Evolutionary conservation across 1,140 invertebrate species (phyloP).

Genomic region (Sycophila sp.): DNA sequence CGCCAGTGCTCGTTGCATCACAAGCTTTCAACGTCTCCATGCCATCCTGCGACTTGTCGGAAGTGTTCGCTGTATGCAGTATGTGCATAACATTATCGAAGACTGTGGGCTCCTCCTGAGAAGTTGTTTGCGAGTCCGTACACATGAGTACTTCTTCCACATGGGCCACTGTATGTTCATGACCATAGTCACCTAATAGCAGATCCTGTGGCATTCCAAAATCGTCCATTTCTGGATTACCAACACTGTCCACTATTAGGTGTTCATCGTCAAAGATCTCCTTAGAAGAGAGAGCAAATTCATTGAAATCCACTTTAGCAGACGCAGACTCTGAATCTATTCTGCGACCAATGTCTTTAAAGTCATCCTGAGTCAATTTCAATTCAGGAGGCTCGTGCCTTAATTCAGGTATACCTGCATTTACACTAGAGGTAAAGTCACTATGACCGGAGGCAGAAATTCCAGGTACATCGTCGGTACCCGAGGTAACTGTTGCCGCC

Average conservation of each 20-base stretch:
- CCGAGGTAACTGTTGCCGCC: neutral
- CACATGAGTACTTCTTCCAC: slow-evolving; percentile 19
- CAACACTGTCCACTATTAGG: slow-evolving; percentile 24
- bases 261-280: slow-evolving; percentile 14
- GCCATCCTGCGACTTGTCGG: neutral
- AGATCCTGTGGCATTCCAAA: slow-evolving; percentile 7
- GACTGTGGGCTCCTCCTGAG: slow-evolving; percentile 13
- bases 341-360: slow-evolving; percentile 53
- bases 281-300: slow-evolving; percentile 17
- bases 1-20: neutral
- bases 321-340: slow-evolving; percentile 46
- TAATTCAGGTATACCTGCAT: slow-evolving; percentile 43
- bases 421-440: neutral
- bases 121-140: neutral
- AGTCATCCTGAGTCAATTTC: slow-evolving; percentile 49
- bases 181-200: neutral
- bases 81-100: slow-evolving; percentile 35
- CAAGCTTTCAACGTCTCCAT: neutral
- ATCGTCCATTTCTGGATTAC: slow-evolving; percentile 27
- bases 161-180: slow-evolving; percentile 7
- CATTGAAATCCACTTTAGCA: slow-evolving; percentile 34
- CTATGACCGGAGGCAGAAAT: neutral
- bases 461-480: neutral
- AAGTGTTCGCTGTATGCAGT: neutral
- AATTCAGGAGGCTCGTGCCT: slow-evolving; percentile 53